Base-by-base conservation (phyloP, 2,888 invertebrate species). In the Teleiodes luculella region DNA sequence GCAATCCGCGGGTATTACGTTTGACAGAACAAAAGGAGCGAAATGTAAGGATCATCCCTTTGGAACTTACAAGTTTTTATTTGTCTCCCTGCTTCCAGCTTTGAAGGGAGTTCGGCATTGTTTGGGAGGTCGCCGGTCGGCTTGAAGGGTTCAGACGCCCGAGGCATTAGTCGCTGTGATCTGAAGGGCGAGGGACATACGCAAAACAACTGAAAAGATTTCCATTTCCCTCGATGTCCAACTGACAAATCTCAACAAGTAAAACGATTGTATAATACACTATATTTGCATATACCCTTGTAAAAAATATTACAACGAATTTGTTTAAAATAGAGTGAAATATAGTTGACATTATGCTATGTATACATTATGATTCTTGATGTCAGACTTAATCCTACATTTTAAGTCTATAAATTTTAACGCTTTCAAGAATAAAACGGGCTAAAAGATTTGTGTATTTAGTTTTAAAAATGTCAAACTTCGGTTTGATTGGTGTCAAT, bases 81-180 rank as follows among this genome's bases (percentile, higher is more conserved):
- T 41, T 73, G 79, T 80, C 76, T 79, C 82, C 80, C 74, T 78
- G 72, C 77, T 78, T 78, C 62, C 65, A 65, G 68, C 77, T 82
- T 82, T 82, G 76, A 80, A 78, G 71, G 74, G 80, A 84, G 74
- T 80, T 78, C 61, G 67, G 67, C 76, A 79, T 83, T 83, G 80
- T 82, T 83, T 76, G 71, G 61, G 61, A 66, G 57, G 68, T 66
- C 68, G 41, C 8, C 10, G 10, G 24, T 7, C 20, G 20, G 37
- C 13, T 35, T 30, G 11, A 69, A 65, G 70, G 69, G 75, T 70
- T 72, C 66, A 66, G 68, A 64, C 60, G 66, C 65, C 62, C 61
- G 58, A 62, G 58, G 66, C 64, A 62, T 66, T 63, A 65, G 59
- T 60, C 57, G 62, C 59, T 63, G 53, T 54, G 57, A 43, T 62